Evolutionary conservation across 2,797 vertebrate species (phyloP), one percentile per base, ranked within the genome.

Genomic region (Heterohyrax brucei): DNA sequence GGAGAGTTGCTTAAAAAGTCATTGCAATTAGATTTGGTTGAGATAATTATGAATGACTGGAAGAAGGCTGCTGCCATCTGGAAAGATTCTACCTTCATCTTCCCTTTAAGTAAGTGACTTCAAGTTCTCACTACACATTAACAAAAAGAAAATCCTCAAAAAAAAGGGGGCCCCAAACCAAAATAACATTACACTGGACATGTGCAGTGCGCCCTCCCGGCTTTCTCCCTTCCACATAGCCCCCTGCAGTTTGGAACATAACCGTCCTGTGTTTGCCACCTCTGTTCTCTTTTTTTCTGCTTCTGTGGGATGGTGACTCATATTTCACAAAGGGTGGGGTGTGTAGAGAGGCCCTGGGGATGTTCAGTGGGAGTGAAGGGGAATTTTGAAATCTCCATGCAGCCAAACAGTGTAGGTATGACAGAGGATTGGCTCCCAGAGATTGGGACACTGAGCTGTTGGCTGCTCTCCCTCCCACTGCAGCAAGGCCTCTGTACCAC

Each of bases 21-120:
- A 80, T 1, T 46, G 68, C 30, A 86, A 62, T 94, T 73, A 73
- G 48, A 89, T 96, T 79, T 39, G 30, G 26, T 59, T 93, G 56
- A 56, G 56, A 61, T 33, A 50, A 83, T 21, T 68, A 39, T 26
- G 48, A 82, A 68, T 59, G 46, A 26, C 1, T n/a, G 7, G 7
- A 93, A 91, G 68, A 91, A 85, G 70, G 78, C 16, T 68, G 10
- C 61, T 61, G 46, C 24, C 44, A 18, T 33, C 73, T 80, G 48
- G 64, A 80, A 70, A n/a, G 26, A 66, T 53, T 82, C n/a, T 46
- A 91, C 50, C 19, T 28, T 39, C n/a, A n/a, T 44, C 66, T 61
- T 91, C 89, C 70, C 59, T 70, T 24, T 78, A 48, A 80, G 30
- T 78, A 48, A 80, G 30, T 30, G 61, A 72, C 72, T 76, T 19